A percentile compares a stretch with the other conserved stretches of the same genome.
These are phyloP conservation scores for Pseudanteris insignis DNA, from an alignment of 2,888 invertebrate genomes.

Conservation along the genomic window DNA sequence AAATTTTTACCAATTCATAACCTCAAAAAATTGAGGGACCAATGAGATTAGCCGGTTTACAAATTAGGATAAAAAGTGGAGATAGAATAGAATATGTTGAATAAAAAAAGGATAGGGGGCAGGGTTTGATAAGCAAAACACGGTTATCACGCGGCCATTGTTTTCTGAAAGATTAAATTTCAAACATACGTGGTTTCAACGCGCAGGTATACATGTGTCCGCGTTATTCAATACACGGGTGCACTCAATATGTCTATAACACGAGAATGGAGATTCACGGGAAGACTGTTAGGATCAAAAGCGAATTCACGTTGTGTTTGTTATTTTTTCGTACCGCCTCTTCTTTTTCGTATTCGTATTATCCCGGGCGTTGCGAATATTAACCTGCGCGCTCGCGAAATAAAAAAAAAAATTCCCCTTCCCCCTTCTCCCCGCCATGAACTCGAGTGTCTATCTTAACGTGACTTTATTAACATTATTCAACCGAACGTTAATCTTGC, in stretches of 20 bases:
- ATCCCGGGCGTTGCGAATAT: too few species aligned
- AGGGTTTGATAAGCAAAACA: constrained; percentile 41
- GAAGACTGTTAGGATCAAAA: constrained; percentile 37
- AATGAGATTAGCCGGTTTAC: too few species aligned
- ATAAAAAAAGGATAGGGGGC: neutral
- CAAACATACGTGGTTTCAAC: constrained; percentile 43
- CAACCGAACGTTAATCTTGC: too few species aligned
- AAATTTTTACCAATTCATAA: too few species aligned
- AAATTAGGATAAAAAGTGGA: too few species aligned
- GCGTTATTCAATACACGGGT: constrained; percentile 37
- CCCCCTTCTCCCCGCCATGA: too few species aligned
- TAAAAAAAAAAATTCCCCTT: too few species aligned
- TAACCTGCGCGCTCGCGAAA: too few species aligned
- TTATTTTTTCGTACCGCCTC: constrained; percentile 3
- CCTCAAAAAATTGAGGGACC: too few species aligned
- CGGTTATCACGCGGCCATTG: constrained; percentile 42
- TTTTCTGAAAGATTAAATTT: constrained; percentile 44
- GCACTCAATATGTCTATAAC: constrained; percentile 37
- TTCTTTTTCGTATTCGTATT: too few species aligned
- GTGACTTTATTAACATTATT: too few species aligned
- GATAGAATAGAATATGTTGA: constrained; percentile 3
- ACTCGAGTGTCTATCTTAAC: too few species aligned
- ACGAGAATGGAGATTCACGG: constrained; percentile 36
- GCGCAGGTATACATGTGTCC: constrained; percentile 33
- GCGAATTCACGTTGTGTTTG: constrained; percentile 26